Evolutionary conservation across 2,888 invertebrate species (phyloP), one percentile per base, ranked within the genome.

Genomic region (Micoletzkya japonica): DNA sequence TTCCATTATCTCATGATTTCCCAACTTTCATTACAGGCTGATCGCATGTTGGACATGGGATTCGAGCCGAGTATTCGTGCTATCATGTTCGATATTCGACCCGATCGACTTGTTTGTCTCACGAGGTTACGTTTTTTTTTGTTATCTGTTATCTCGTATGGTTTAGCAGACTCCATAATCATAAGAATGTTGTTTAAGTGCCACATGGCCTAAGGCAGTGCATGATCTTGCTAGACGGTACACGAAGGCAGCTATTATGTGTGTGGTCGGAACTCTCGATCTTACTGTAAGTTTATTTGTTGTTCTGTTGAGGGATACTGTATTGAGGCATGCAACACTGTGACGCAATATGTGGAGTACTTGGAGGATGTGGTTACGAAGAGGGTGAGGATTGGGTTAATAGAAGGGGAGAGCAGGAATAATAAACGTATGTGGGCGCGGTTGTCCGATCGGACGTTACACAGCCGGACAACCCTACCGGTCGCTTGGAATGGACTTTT

Each of bases 101-200:
- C 94, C 7, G 93, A 93, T 85, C 88, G 94, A 68, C 95, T 96
- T 86, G 94, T 94, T n/a, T 90, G 95, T 0, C 94, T 96, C 94
- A 96, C 95, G 0, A 92, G 92, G 90, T 90, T 59, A 3, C 20
- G 37, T 34, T 14, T 3, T 32, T n/a, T 66, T 28, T 60, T 59
- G 24, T 20, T 36, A 7, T 34, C 36, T 34, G 30, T 17, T 30
- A 44, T 44, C 6, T 57, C 57, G 32, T n/a, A n/a, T 1, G 30
- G 32, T 64, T 36, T 26, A 17, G 52, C 24, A 6, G n/a, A 7
- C 14, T 10, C 44, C 44, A 10, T 44, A 20, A 20, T 44, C 10
- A 44, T 44, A 20, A 44, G 44, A 44, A 44, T 44, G 44, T 44
- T 44, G 44, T 10, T 44, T 44, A 44, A 91, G 91, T 85, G 96